Evolutionary conservation across 2,888 invertebrate species (phyloP).

Genomic region (Hemaris fuciformis): DNA sequence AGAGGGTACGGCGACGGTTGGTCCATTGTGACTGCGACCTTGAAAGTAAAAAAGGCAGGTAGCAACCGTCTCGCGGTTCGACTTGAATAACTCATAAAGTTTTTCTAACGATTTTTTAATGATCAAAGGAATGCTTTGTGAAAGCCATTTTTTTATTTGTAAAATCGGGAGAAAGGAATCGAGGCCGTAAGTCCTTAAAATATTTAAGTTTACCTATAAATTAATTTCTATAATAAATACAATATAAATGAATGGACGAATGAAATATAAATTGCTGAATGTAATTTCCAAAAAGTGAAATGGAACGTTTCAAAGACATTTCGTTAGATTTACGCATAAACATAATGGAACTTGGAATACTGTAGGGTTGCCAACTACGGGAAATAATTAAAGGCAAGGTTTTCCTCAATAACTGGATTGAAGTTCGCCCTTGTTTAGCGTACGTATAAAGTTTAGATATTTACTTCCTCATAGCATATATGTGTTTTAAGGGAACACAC

Average conservation of each 20-base stretch:
- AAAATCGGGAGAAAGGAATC: neutral
- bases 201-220: neutral
- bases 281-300: slow-evolving; percentile 3
- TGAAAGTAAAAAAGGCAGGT: slow-evolving; percentile 9
- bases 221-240: neutral
- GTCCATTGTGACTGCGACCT: neutral
- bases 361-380: slow-evolving; percentile 6
- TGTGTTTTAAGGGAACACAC: neutral
- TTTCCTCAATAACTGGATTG: slow-evolving; percentile 6
- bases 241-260: neutral
- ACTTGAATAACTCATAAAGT: neutral
- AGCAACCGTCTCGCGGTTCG: slow-evolving; percentile 9
- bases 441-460: neutral
- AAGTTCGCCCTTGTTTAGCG: slow-evolving; percentile 1
- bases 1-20: slow-evolving; percentile 5
- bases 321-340: slow-evolving; percentile 11
- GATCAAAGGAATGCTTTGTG: neutral
- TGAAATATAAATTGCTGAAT: neutral
- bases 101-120: slow-evolving; percentile 10
- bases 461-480: neutral
- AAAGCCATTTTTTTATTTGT: neutral
- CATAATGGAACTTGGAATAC: slow-evolving; percentile 11
- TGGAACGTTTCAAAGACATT: slow-evolving; percentile 13
- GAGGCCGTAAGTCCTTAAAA: neutral
- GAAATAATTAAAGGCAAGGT: slow-evolving; percentile 3